Conservation (phyloP, 1,140 invertebrate species). For the Drusus annulatus region DNA sequence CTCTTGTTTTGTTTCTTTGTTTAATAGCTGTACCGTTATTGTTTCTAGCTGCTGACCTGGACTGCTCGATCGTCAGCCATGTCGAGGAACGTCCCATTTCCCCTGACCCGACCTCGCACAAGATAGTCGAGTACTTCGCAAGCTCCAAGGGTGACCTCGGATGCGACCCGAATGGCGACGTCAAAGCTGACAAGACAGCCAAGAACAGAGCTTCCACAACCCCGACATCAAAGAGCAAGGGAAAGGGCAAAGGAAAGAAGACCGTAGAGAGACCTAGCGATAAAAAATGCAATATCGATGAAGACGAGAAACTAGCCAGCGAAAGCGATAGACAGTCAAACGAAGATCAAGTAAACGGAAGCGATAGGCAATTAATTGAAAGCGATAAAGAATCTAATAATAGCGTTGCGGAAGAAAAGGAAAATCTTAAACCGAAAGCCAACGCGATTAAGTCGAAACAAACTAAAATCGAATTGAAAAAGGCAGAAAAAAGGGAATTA, state of each 20-base stretch:
- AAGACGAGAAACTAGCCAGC: too few species aligned
- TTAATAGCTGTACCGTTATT: too few species aligned
- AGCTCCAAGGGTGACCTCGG: too few species aligned
- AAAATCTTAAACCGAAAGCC: slow-evolving; percentile 23
- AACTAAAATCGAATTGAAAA: background rate
- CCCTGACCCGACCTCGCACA: slow-evolving; percentile 45
- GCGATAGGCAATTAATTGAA: too few species aligned
- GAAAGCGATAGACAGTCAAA: too few species aligned
- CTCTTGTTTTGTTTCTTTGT: too few species aligned
- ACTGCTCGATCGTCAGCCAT: background rate
- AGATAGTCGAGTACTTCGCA: slow-evolving; percentile 53
- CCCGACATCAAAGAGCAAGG: background rate
- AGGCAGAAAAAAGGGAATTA: background rate
- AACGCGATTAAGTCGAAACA: background rate
- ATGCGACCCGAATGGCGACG: too few species aligned
- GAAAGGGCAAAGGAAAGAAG: slow-evolving; percentile 49
- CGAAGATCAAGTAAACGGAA: background rate
- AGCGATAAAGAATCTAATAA: background rate
- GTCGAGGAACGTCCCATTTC: slow-evolving; percentile 28
- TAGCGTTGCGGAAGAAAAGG: background rate
- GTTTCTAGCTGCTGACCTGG: slow-evolving; percentile 14
- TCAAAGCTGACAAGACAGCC: background rate
- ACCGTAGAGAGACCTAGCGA: background rate
- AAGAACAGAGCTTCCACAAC: background rate
- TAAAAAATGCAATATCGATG: too few species aligned